Evolutionary conservation across 2,113 vertebrate species (phyloP).

Genomic region (Coreoperca whiteheadi): DNA sequence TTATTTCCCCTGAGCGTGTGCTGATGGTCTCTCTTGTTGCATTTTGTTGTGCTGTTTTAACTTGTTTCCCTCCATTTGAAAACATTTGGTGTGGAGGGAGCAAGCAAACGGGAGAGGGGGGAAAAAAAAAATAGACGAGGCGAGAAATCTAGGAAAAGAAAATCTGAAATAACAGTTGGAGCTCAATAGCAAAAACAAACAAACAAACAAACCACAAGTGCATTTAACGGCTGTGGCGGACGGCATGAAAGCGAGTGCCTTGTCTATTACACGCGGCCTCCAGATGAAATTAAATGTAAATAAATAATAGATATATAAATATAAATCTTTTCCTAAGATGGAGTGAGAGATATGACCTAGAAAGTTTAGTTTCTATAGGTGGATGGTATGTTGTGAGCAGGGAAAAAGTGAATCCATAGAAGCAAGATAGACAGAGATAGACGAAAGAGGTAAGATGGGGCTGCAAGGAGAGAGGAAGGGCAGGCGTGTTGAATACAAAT

Average conservation of each 20-base stretch:
- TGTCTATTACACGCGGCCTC: slow-evolving; percentile 19
- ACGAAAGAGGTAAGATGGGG: slow-evolving; percentile 59
- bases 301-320: slow-evolving; percentile 44
- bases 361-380: slow-evolving; percentile 53
- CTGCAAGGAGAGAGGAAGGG: slow-evolving; percentile 77
- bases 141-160: slow-evolving; percentile 39
- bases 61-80: slow-evolving; percentile 76
- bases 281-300: slow-evolving; percentile 56
- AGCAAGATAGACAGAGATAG: slow-evolving; percentile 56
- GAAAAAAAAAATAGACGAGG: slow-evolving; percentile 25
- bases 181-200: slow-evolving; percentile 55
- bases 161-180: slow-evolving; percentile 47
- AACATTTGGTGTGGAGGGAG: slow-evolving; percentile 61
- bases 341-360: slow-evolving; percentile 55
- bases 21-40: slow-evolving; percentile 68
- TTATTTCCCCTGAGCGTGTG: slow-evolving; percentile 81
- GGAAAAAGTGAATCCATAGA: slow-evolving; percentile 31
- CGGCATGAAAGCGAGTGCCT: background rate
- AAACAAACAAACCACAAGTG: slow-evolving; percentile 45
- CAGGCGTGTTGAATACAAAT: slow-evolving; percentile 83
- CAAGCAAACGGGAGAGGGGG: slow-evolving; percentile 26
- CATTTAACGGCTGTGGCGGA: slow-evolving; percentile 50
- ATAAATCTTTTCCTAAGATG: slow-evolving; percentile 5
- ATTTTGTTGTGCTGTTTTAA: slow-evolving; percentile 75
- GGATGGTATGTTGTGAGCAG: slow-evolving; percentile 34